These are phyloP conservation scores for Drosophila tsacasi DNA, from an alignment of 1,140 invertebrate genomes.

Conservation along the genomic window DNA sequence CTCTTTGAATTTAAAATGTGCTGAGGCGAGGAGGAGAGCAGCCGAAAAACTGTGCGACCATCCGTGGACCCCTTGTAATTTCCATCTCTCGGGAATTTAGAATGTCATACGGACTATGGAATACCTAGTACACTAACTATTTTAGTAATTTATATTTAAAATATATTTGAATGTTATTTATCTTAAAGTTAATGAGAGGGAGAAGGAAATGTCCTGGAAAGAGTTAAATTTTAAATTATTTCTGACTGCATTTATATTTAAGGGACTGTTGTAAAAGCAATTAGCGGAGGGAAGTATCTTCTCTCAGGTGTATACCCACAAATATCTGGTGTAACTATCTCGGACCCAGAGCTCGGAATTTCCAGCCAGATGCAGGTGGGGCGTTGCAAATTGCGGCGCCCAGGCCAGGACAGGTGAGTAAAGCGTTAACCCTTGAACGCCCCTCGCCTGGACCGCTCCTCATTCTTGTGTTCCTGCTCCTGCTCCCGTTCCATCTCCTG, in stretches of 20 bases:
- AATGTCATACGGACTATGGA: neutral
- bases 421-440: constrained; percentile 56
- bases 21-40: constrained; percentile 3
- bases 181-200: neutral
- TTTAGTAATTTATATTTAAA: neutral
- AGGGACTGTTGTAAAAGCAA: neutral
- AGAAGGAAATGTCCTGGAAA: neutral
- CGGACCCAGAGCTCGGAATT: constrained; percentile 1
- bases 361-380: constrained; percentile 29
- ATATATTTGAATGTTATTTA: neutral
- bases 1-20: constrained; percentile 57
- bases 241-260: neutral
- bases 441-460: constrained; percentile 26
- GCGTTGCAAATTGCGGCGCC: constrained; percentile 55
- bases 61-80: constrained; percentile 23
- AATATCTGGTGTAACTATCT: neutral
- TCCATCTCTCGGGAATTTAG: constrained; percentile 6
- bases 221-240: neutral
- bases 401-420: constrained; percentile 45
- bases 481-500: neutral
- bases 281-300: neutral
- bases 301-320: neutral
- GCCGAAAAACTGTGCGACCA: constrained; percentile 23
- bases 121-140: neutral
- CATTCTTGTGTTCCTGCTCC: constrained; percentile 4